Evolutionary conservation across 2,888 invertebrate species (phyloP).

Genomic region (Luperina testacea): DNA sequence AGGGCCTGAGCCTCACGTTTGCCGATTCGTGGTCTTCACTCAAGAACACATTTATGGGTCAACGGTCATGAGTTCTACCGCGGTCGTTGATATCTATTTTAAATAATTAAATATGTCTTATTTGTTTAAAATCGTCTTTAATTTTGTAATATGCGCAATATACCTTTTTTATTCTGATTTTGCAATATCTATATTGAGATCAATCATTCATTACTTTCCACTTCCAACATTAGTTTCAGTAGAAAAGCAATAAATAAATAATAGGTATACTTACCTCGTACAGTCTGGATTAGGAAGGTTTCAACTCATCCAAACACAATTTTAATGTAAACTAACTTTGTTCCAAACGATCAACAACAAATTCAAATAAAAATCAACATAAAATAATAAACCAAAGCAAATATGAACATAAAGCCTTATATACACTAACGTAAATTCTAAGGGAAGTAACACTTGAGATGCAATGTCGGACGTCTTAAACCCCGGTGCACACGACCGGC

Average conservation of each 20-base stretch:
- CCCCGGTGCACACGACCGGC: slow-evolving; percentile 50
- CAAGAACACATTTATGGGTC: too few species aligned
- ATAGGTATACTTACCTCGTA: not conserved
- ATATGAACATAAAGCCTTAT: slow-evolving; percentile 53
- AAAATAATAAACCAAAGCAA: slow-evolving; percentile 45
- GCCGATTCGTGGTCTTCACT: not conserved
- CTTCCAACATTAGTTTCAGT: not conserved
- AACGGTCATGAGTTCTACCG: too few species aligned
- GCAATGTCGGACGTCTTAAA: slow-evolving; percentile 60
- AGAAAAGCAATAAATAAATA: not conserved
- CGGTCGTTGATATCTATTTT: too few species aligned
- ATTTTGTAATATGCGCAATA: not conserved
- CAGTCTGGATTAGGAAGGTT: not conserved
- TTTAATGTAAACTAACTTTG: not conserved
- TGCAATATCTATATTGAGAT: not conserved
- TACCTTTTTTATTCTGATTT: not conserved
- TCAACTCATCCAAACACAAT: not conserved
- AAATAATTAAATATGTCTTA: too few species aligned
- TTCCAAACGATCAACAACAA: not conserved
- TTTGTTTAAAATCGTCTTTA: not conserved
- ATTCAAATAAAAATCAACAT: slow-evolving; percentile 1
- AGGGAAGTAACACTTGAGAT: slow-evolving; percentile 56
- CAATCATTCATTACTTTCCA: not conserved
- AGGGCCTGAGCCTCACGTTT: not conserved
- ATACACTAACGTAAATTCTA: slow-evolving; percentile 54